Conservation (phyloP, 1,140 invertebrate genomes). For the Doryteuthis pealeii region DNA sequence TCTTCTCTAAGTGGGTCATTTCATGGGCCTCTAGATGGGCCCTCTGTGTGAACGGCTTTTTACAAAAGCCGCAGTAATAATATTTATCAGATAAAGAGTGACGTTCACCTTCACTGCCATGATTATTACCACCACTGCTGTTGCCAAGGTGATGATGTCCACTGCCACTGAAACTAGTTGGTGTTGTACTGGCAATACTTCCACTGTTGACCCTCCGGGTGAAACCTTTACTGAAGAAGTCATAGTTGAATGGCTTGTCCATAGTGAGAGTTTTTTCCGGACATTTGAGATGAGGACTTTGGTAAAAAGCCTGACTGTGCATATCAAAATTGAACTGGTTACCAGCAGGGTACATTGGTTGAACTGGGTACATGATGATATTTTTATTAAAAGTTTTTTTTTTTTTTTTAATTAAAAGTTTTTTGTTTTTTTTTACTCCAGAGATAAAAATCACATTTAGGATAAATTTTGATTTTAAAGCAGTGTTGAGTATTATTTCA, state of each 20-base stretch:
- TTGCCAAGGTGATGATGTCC: constrained; percentile 15
- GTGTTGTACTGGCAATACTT: neutral
- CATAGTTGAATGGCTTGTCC: neutral
- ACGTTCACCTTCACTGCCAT: constrained; percentile 18
- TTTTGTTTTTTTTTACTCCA: too few relatives aligned
- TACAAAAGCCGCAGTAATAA: constrained; percentile 80
- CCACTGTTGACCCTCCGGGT: neutral
- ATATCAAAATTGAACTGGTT: constrained; percentile 3
- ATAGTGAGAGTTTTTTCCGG: neutral
- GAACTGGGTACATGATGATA: neutral
- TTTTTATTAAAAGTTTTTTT: too few relatives aligned
- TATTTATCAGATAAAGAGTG: constrained; percentile 69
- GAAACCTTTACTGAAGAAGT: neutral
- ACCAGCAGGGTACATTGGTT: neutral
- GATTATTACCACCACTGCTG: constrained; percentile 24
- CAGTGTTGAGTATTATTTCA: too few relatives aligned
- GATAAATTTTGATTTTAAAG: too few relatives aligned
- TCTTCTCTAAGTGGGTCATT: constrained; percentile 28
- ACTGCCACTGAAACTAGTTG: neutral
- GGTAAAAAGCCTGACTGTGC: neutral
- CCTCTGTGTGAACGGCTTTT: constrained; percentile 76
- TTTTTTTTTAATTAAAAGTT: too few relatives aligned
- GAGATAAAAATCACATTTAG: too few relatives aligned
- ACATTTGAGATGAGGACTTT: neutral
- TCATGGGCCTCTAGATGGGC: constrained; percentile 23